Base-by-base conservation (phyloP, 2,888 invertebrate genomes). In the Trissolcus brochymenae region DNA sequence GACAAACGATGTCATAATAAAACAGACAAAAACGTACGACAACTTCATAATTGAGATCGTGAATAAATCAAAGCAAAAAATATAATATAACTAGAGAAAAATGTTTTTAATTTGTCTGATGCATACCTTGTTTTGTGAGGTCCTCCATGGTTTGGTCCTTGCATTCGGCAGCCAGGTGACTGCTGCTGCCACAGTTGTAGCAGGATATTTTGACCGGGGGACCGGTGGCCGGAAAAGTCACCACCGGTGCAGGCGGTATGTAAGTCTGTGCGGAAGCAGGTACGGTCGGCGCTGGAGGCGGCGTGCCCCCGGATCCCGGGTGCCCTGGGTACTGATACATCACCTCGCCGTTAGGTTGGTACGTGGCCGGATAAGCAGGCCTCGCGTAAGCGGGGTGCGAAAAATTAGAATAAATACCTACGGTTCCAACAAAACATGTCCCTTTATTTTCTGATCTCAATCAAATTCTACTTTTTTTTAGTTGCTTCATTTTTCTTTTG, bases 91-190 rank as follows among this genome's bases (percentile, higher is more conserved):
- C 19, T 9, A n/a, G 17, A 75, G 41, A 79, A 40, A 25, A 25
- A 25, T 25, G 25, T 25, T 25, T n/a, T 2, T 4, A 25, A 25
- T 25, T 25, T 25, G 25, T 25, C 3, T 25, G 11, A 35, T 35
- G 77, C 81, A n/a, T 83, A 89, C 89, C 89, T 87, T 87, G 82
- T 75, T 88, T 89, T 49, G 96, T 95, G 90, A 96, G 95, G 90
- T 96, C 96, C 89, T 98, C 97, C 93, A 98, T 96, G 68, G 96
- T 96, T 79, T 94, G 94, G 88, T 96, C 96, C 86, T 94, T 94
- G 89, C 98, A 98, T 82, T 97, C 97, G 83, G 93, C 91, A 21
- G 96, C 96, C 60, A 92, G 91, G 89, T 98, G 98, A 61, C 93
- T 94, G 67, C 93, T 92, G 64, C 94, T 94, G 76, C 98, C 98